Evolutionary conservation across 2,113 vertebrate genomes (phyloP).

Genomic region (Camelus dromedarius): DNA sequence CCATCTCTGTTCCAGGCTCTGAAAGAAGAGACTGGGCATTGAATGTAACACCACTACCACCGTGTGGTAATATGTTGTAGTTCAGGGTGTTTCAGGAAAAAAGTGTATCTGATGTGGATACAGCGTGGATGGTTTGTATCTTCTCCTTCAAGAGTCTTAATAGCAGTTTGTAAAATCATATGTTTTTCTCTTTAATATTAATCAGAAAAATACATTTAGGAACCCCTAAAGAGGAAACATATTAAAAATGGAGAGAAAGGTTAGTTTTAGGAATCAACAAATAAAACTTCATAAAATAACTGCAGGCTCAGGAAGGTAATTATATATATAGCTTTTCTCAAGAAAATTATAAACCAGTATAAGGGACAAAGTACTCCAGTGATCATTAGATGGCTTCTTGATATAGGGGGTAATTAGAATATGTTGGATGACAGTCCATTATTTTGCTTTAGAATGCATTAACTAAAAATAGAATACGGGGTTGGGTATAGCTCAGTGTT

Average conservation of each 20-base stretch:
- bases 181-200: slow-evolving; percentile 33
- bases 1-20: rapidly evolving
- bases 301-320: background rate
- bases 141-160: background rate
- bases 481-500: too few species aligned
- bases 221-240: background rate
- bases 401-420: background rate
- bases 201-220: background rate
- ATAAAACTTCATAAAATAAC: slow-evolving; percentile 25
- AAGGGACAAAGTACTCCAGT: background rate
- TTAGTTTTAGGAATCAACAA: slow-evolving; percentile 27
- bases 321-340: background rate
- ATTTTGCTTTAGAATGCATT: slow-evolving; percentile 55
- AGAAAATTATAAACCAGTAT: background rate
- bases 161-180: background rate
- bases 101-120: background rate
- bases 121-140: background rate
- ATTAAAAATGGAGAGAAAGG: background rate
- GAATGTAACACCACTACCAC: slow-evolving; percentile 80
- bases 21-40: slow-evolving; percentile 1
- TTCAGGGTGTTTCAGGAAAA: background rate
- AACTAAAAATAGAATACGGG: background rate
- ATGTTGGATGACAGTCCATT: background rate
- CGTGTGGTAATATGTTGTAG: slow-evolving; percentile 79
- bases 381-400: background rate